Conservation (phyloP, 2,888 invertebrate genomes). For the Amiota minor region DNA sequence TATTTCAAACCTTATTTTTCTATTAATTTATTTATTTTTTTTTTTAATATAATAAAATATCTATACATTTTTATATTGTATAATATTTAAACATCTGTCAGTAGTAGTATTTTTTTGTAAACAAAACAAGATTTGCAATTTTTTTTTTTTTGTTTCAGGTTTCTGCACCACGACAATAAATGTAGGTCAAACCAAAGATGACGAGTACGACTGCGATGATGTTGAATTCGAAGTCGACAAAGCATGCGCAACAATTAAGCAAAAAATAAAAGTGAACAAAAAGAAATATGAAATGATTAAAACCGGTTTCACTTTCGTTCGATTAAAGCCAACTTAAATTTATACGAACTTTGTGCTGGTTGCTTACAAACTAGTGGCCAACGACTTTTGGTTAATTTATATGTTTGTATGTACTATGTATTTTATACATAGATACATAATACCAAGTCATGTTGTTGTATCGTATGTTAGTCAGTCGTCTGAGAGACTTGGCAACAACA, state of each 20-base stretch:
- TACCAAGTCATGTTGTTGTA: background rate
- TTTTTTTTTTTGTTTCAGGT: too few species aligned
- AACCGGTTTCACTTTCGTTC: constrained; percentile 58
- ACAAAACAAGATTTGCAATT: background rate
- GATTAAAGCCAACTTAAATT: constrained; percentile 30
- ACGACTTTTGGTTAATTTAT: constrained; percentile 42
- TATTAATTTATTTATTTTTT: too few species aligned
- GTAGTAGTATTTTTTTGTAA: too few species aligned
- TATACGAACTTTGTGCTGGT: constrained; percentile 6
- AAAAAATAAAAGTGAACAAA: constrained; percentile 15
- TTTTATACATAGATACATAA: background rate
- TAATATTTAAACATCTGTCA: too few species aligned
- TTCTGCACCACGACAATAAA: constrained; percentile 19
- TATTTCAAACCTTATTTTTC: too few species aligned
- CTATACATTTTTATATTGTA: too few species aligned
- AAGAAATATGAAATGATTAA: constrained; percentile 7
- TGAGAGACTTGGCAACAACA: constrained; percentile 29
- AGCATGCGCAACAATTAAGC: constrained; percentile 29
- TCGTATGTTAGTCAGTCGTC: background rate
- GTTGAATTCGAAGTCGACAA: background rate
- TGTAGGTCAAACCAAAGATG: constrained; percentile 9
- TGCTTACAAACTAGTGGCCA: constrained; percentile 29
- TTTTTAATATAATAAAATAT: background rate
- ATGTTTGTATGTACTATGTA: background rate
- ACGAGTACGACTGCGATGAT: too few species aligned